Evolutionary conservation across 2,888 invertebrate species (phyloP).

Genomic region (Chloroclysta siterata): DNA sequence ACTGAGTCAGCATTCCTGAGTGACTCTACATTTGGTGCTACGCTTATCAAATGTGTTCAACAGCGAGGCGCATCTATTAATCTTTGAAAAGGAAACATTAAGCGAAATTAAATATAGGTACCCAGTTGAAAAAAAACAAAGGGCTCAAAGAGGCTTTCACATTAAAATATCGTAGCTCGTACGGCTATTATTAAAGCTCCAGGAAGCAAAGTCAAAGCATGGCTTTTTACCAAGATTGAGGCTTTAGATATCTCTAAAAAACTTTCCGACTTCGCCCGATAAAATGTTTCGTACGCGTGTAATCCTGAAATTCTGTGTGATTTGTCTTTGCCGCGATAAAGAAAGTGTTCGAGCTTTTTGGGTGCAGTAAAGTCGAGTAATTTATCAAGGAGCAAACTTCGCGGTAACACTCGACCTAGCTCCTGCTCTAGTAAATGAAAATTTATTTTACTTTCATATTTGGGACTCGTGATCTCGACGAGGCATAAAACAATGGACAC

Average conservation of each 20-base stretch:
- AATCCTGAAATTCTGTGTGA: constrained; percentile 73
- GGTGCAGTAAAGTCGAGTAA: constrained; percentile 54
- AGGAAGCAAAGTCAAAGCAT: constrained; percentile 68
- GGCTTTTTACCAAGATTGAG: constrained; percentile 69
- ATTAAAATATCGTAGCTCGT: constrained; percentile 21
- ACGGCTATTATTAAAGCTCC: constrained; percentile 59
- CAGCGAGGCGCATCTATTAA: constrained; percentile 9
- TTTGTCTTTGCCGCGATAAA: constrained; percentile 72
- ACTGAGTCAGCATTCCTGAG: constrained; percentile 41
- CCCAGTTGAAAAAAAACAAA: constrained; percentile 4
- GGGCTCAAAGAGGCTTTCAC: constrained; percentile 2
- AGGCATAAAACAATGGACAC: constrained; percentile 50
- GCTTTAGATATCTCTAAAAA: constrained; percentile 71
- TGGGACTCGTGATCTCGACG: constrained; percentile 40
- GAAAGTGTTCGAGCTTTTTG: constrained; percentile 47
- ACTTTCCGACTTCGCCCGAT: constrained; percentile 66
- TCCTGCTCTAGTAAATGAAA: constrained; percentile 35
- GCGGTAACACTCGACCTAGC: constrained; percentile 32
- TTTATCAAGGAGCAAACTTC: constrained; percentile 46
- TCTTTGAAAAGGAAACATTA: not conserved
- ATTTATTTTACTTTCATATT: constrained; percentile 47
- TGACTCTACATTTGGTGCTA: constrained; percentile 34
- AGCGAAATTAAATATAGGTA: not conserved
- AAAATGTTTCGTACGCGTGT: constrained; percentile 76
- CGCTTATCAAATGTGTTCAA: constrained; percentile 18